Percentiles rank a stretch among this genome's conserved stretches.
These are phyloP conservation scores for Apoda limacodes DNA, from an alignment of 2,888 invertebrate genomes.

Conservation along the genomic window DNA sequence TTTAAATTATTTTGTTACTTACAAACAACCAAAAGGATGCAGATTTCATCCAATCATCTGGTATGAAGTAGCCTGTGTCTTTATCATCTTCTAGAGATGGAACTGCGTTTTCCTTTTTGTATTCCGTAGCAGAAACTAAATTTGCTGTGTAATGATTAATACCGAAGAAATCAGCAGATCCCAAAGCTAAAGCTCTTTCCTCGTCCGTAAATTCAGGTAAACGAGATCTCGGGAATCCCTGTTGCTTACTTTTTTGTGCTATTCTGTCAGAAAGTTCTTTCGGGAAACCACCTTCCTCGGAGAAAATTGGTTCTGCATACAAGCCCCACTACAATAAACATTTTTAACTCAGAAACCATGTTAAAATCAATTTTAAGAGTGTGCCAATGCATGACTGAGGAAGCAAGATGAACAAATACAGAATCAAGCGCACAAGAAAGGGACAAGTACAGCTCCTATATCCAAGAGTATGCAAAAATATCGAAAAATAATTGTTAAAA, in stretches of 20 bases:
- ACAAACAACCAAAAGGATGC: too few relatives aligned
- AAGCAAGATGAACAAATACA: too few relatives aligned
- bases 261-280: slow-evolving; percentile 67
- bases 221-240: slow-evolving; percentile 47
- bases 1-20: too few relatives aligned
- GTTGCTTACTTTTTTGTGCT: slow-evolving; percentile 54
- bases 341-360: too few relatives aligned
- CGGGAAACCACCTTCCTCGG: slow-evolving; percentile 71
- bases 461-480: too few relatives aligned
- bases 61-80: slow-evolving; percentile 18
- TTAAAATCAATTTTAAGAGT: too few relatives aligned
- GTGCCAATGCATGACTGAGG: too few relatives aligned
- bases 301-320: slow-evolving; percentile 72
- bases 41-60: slow-evolving; percentile 26
- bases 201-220: slow-evolving; percentile 53
- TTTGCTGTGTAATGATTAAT: slow-evolving; percentile 74
- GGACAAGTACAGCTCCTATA: too few relatives aligned
- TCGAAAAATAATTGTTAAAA: too few relatives aligned
- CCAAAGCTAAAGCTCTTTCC: slow-evolving; percentile 29
- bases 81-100: slow-evolving; percentile 28
- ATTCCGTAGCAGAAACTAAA: slow-evolving; percentile 25
- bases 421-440: too few relatives aligned
- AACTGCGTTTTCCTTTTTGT: slow-evolving; percentile 18
- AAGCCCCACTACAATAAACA: too few relatives aligned
- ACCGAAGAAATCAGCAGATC: slow-evolving; percentile 41